phyloP scores from a whole-genome alignment of 2,113 vertebrate genomes.

The Anguilla japonica region DNA sequence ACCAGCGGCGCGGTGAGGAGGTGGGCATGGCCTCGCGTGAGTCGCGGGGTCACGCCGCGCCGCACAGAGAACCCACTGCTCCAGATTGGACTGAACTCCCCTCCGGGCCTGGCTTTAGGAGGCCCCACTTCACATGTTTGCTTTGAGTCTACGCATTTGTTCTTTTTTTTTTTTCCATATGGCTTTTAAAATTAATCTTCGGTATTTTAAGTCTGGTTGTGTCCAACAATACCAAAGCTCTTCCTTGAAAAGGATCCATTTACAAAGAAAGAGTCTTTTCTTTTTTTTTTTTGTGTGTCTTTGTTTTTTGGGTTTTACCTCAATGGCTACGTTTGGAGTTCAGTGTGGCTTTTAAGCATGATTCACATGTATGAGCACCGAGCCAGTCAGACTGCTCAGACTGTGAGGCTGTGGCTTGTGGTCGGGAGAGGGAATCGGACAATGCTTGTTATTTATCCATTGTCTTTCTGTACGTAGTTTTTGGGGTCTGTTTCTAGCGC shows the following conservation, averaged over 20 bases:
- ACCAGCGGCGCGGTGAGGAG: background rate
- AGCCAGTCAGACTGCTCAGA: background rate
- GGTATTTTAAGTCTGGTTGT: background rate
- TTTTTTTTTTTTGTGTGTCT: background rate
- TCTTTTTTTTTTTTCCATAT: background rate
- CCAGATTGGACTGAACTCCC: background rate
- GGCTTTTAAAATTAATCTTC: background rate
- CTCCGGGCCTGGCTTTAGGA: background rate
- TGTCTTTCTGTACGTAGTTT: background rate
- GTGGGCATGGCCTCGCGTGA: background rate
- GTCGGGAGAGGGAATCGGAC: background rate
- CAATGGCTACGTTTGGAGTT: background rate
- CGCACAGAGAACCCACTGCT: background rate
- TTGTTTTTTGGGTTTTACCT: background rate
- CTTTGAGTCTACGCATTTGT: background rate
- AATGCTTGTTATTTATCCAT: slow-evolving; percentile 2
- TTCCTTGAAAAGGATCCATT: background rate
- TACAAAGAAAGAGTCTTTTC: background rate
- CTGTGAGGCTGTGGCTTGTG: background rate
- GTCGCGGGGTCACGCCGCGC: background rate
- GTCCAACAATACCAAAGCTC: background rate
- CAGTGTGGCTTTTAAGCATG: background rate
- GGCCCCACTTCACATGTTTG: background rate
- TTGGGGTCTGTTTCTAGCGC: background rate
- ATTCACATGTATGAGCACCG: background rate